Base-by-base conservation (phyloP, 1,140 invertebrate genomes). In the Papilio helenus region DNA sequence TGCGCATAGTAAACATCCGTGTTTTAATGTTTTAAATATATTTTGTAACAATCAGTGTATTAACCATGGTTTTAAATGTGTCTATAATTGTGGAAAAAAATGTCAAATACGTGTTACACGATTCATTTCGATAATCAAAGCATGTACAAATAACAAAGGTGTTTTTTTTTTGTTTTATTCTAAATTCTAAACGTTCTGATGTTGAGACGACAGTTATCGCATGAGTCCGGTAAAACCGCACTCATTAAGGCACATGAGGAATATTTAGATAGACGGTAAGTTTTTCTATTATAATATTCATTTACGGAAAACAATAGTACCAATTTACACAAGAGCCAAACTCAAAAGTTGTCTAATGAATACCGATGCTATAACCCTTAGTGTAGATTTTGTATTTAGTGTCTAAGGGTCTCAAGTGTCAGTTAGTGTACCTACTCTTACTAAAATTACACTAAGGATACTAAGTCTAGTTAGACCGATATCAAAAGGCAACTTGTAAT, bases 201-300 rank as follows among this genome's bases (percentile, higher is more conserved):
- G 91, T 86, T 94, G 79, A 85, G 89, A 44, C 85, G 92, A 71
- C 92, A 94, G 74, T 92, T 90, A 78, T 94, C 92, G 9, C 90
- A 92, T 55, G 92, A 94, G 61, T 91, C 92, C 29, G 92, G 92
- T 14, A 94, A 89, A 82, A 83, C 90, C 3, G 90, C 88, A 55
- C 84, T 92, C 65, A 80, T 83, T 46, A 87, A 81, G 44, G 90
- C 88, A 7, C 84, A 83, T 76, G 88, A 93, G 79, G 90, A 90
- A 82, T 92, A 89, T 86, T 90, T 90, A 39, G 89, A 89, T 82
- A 83, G 91, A 39, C 89, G 92, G 92, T 94, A 90, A 80, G 87
- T 83, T 55, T 76, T 39, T 10, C 71, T 42, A 55, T 78, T 65
- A 46, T 78, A 71, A 5, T 44, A 61, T 61, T 61, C 14, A 12